These are phyloP conservation scores for Aphaenogaster ashmeadi DNA, from an alignment of 1,140 invertebrate genomes.

Conservation along the genomic window DNA sequence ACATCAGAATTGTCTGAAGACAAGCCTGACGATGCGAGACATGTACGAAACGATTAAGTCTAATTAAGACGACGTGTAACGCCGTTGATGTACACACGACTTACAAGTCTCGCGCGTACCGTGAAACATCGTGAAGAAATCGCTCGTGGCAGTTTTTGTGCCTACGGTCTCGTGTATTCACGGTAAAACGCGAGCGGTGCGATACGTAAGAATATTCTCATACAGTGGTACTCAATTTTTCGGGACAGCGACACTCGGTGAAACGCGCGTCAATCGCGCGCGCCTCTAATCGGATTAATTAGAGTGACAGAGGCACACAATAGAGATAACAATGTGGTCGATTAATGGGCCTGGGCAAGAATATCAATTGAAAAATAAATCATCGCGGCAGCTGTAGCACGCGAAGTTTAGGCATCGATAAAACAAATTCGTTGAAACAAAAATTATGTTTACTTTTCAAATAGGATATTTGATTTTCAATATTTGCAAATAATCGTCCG, in stretches of 20 bases:
- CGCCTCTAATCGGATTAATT: constrained; percentile 7
- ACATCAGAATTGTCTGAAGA: not conserved
- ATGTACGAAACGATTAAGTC: not conserved
- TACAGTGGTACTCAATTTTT: constrained; percentile 46
- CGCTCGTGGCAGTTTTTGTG: constrained; percentile 14
- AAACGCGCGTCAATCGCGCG: not conserved
- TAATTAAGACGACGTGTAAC: constrained; percentile 49
- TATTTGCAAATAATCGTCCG: not conserved
- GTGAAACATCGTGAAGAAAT: not conserved
- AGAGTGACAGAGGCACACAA: not conserved
- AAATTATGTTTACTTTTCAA: not conserved
- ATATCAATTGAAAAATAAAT: not conserved
- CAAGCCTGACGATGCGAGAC: constrained; percentile 19
- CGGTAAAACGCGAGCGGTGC: constrained; percentile 30
- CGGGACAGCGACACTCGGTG: not conserved
- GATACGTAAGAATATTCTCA: constrained; percentile 43
- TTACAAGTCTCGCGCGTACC: not conserved
- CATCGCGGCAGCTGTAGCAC: too few relatives aligned
- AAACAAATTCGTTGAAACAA: not conserved
- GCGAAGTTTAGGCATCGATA: not conserved
- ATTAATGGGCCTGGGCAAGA: not conserved
- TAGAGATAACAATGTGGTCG: not conserved
- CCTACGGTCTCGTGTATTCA: constrained; percentile 15
- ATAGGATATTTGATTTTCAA: not conserved
- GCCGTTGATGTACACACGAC: constrained; percentile 13